Conservation (phyloP, 2,888 invertebrate genomes). For the Epirrhoe tristata region DNA sequence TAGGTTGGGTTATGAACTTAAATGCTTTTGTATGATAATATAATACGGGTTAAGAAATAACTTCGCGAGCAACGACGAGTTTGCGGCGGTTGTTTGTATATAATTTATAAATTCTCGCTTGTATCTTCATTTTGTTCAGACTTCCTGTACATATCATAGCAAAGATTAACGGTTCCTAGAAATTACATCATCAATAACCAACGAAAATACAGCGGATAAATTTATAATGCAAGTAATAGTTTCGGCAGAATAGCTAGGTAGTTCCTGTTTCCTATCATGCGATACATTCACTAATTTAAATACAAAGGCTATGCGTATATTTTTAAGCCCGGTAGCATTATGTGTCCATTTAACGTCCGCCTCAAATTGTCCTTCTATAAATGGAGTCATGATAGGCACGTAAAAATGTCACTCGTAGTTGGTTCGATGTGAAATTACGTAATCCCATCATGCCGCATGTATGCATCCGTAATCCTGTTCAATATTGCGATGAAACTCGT, state of each 20-base stretch:
- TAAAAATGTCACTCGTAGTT: not conserved
- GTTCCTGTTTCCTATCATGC: slow-evolving; percentile 74
- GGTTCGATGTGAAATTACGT: slow-evolving; percentile 9
- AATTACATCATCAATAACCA: not conserved
- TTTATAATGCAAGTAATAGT: slow-evolving; percentile 46
- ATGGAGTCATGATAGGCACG: not conserved
- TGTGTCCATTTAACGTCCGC: slow-evolving; percentile 50
- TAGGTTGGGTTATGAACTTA: slow-evolving; percentile 24
- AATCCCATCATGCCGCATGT: slow-evolving; percentile 8
- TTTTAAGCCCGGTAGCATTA: slow-evolving; percentile 56
- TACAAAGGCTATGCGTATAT: slow-evolving; percentile 62
- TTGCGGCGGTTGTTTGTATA: not conserved
- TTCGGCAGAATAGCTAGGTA: slow-evolving; percentile 56
- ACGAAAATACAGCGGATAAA: not conserved
- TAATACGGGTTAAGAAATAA: slow-evolving; percentile 16
- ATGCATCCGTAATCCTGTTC: slow-evolving; percentile 6
- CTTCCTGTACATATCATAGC: not conserved
- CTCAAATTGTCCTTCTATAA: slow-evolving; percentile 41
- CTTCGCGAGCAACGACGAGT: slow-evolving; percentile 10
- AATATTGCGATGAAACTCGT: slow-evolving; percentile 11
- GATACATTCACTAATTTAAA: slow-evolving; percentile 67
- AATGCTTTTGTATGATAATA: slow-evolving; percentile 26
- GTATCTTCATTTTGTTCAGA: not conserved
- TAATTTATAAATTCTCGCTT: not conserved
- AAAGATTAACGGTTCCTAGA: not conserved